These are phyloP conservation scores for Sebastes reedi DNA, from an alignment of 2,797 vertebrate species.

Conservation along the genomic window DNA sequence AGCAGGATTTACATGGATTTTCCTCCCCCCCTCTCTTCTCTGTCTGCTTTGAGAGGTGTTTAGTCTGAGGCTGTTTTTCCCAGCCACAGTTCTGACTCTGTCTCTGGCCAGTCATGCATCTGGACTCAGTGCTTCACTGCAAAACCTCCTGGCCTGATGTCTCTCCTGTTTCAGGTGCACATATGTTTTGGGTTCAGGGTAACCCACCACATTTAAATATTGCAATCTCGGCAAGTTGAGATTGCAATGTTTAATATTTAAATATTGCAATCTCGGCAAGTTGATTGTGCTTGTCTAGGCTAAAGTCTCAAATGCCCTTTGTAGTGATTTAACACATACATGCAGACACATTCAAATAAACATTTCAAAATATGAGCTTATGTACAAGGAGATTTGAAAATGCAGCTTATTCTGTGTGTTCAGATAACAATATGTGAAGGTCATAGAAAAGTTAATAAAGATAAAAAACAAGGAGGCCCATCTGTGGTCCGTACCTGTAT, in stretches of 20 bases:
- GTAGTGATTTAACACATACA: background rate
- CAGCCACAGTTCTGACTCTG: constrained; percentile 61
- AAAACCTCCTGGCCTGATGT: constrained; percentile 37
- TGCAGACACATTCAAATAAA: background rate
- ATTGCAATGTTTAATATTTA: constrained; percentile 14
- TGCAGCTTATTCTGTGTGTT: background rate
- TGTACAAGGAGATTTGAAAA: background rate
- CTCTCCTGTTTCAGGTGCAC: constrained; percentile 62
- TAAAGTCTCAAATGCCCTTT: background rate
- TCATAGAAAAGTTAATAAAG: background rate
- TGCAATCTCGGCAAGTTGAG: constrained; percentile 24
- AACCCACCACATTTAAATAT: constrained; percentile 46
- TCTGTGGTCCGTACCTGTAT: background rate
- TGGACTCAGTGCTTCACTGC: constrained; percentile 44
- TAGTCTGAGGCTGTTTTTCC: constrained; percentile 84
- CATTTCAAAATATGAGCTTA: background rate
- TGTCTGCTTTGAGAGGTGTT: constrained; percentile 78
- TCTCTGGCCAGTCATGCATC: constrained; percentile 61
- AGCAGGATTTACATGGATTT: constrained; percentile 77
- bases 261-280: constrained; percentile 42
- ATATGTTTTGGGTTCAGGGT: constrained; percentile 49
- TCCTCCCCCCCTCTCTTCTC: constrained; percentile 46
- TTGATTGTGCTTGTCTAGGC: background rate
- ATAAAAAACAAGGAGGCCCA: background rate
- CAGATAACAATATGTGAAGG: background rate